phyloP scores from a whole-genome alignment of 92 coral and sea anemone genomes.

The Umimayanthus kanabou region DNA sequence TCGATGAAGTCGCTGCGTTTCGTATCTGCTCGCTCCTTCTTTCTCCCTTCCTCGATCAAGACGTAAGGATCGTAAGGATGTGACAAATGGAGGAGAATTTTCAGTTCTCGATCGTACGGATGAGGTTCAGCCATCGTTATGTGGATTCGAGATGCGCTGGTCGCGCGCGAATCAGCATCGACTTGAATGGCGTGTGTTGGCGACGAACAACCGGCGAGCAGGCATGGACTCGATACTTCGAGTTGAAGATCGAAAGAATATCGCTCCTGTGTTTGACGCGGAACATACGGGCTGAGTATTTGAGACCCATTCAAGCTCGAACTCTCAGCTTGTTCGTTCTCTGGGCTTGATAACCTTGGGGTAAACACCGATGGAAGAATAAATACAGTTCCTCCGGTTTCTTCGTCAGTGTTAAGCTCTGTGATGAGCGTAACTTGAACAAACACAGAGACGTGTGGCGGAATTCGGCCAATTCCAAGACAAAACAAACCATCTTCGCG shows the following conservation, averaged over 20 bases:
- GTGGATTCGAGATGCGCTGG: constrained; percentile 83
- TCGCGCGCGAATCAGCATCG: constrained; percentile 92
- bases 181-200: constrained; percentile 96
- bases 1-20: constrained; percentile 51
- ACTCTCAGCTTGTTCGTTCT: constrained; percentile 40
- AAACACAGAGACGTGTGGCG: constrained; percentile 81
- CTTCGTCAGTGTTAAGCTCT: constrained; percentile 74
- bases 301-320: constrained; percentile 72
- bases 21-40: constrained; percentile 35
- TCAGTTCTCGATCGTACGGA: constrained; percentile 83
- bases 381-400: constrained; percentile 84
- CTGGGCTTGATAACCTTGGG: constrained; percentile 66
- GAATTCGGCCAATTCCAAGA: constrained; percentile 91
- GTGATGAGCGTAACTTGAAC: constrained; percentile 93
- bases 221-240: constrained; percentile 83
- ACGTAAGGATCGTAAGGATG: constrained; percentile 91
- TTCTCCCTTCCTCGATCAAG: constrained; percentile 87
- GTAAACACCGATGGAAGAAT: constrained; percentile 90
- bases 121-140: constrained; percentile 92
- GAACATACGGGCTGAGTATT: constrained; percentile 69
- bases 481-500: constrained; percentile 81
- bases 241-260: constrained; percentile 91
- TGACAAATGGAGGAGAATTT: constrained; percentile 79
- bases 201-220: constrained; percentile 95
- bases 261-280: constrained; percentile 79